Evolutionary conservation across 2,797 vertebrate genomes (phyloP), one percentile per base, ranked within the genome.

Genomic region (Artibeus lituratus): DNA sequence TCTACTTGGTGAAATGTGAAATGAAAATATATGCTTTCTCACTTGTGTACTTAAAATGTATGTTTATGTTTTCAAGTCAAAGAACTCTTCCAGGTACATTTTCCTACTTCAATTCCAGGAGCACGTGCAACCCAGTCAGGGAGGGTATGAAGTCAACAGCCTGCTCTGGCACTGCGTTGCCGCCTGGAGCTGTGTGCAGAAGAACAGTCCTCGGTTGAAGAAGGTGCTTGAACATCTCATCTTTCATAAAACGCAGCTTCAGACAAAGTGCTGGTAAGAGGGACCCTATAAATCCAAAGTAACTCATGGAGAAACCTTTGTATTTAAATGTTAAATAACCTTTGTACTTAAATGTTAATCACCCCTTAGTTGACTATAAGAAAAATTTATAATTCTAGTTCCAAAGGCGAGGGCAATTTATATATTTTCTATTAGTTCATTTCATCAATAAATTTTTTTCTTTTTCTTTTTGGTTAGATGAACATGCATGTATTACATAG

Each of bases 131-230:
- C 5, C 80, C 73, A 74, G 44, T 72, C 78, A 59, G 26, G 70
- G 88, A 90, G 29, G 78, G 37, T 95, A 87, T 72, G 78, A 97
- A 88, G 87, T 97, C 51, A 98, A 90, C 65, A 90, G 96, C n/a
- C 97, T 98, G 76, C 92, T 98, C 80, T 98, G 97, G 96, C 96
- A 98, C 16, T 98, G 96, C 32, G 96, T 98, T 21, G 42, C 98
- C 94, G 95, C 97, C 89, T 98, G 97, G 98, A 91, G 97, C 92
- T 98, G 98, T 97, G 96, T 97, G 82, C 97, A 98, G 89, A 98
- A 97, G 78, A 97, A 96, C 18, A 96, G 62, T 81, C 78, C 94
- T 85, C 90, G 97, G 88, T 77, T 98, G 89, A 83, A 96, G 74
- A 77, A 98, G 42, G 97, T 98, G 84, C 96, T 98, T 14, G 55